A percentile compares a stretch with the other conserved stretches of the same genome.
phyloP scores from a whole-genome alignment of 2,113 vertebrate species.

The Carollia perspicillata region DNA sequence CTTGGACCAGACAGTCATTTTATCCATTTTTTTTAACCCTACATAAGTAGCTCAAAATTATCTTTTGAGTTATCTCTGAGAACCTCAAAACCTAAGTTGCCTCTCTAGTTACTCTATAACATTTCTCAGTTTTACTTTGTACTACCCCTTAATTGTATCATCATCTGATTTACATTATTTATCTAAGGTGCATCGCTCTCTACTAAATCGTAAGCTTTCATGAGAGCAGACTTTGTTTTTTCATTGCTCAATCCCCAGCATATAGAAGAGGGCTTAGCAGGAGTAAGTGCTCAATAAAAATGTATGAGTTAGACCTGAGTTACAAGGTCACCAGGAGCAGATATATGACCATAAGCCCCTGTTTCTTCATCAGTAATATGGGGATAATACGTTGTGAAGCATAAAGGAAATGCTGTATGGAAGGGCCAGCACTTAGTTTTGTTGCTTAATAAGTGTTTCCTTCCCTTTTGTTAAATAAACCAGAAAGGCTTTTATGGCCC shows the following conservation, averaged over 20 bases:
- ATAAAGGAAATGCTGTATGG: slow-evolving; percentile 3
- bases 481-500: not conserved
- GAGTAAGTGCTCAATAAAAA: not conserved
- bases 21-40: slow-evolving; percentile 12
- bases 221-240: not conserved
- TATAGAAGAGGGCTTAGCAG: not conserved
- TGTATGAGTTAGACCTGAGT: not conserved
- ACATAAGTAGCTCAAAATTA: not conserved
- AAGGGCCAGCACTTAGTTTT: not conserved
- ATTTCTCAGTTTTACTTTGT: not conserved
- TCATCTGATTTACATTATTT: not conserved
- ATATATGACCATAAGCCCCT: not conserved
- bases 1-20: not conserved
- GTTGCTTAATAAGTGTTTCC: slow-evolving; percentile 29
- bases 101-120: not conserved
- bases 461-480: slow-evolving; percentile 40
- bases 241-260: not conserved
- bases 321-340: not conserved
- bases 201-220: not conserved
- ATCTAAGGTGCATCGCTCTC: not conserved
- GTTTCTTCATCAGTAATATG: not conserved
- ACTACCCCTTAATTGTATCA: not conserved
- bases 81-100: not conserved
- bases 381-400: not conserved
- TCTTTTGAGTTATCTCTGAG: not conserved